Evolutionary conservation across 2,113 vertebrate species (phyloP).

Genomic region (Chinchilla lanigera): DNA sequence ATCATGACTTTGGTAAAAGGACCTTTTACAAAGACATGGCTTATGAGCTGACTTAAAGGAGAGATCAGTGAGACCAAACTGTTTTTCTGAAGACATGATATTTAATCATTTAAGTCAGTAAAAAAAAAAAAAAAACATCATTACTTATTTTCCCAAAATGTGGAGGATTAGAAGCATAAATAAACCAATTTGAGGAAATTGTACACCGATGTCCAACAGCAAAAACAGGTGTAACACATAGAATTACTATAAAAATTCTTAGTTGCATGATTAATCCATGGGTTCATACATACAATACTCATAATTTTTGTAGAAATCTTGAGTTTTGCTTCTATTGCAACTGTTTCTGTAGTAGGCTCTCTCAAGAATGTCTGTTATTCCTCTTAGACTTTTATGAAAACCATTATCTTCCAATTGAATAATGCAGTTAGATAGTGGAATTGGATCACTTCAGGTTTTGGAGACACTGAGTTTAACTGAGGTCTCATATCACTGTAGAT

Average conservation of each 20-base stretch:
- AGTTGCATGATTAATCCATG: not conserved
- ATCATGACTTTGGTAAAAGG: not conserved
- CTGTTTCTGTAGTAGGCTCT: not conserved
- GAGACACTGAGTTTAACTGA: not conserved
- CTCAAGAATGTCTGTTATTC: not conserved
- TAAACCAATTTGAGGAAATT: not conserved
- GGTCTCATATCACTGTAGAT: not conserved
- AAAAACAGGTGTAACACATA: not conserved
- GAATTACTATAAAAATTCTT: not conserved
- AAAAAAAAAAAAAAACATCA: not conserved
- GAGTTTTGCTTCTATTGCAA: not conserved
- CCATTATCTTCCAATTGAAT: not conserved
- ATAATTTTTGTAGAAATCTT: not conserved
- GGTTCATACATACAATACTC: not conserved
- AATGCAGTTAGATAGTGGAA: not conserved
- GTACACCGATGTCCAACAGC: not conserved
- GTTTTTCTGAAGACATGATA: not conserved
- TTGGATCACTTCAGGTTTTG: not conserved
- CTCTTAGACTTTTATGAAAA: not conserved
- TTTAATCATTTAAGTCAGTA: not conserved
- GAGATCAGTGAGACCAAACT: not conserved
- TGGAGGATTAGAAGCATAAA: not conserved
- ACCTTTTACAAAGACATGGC: not conserved
- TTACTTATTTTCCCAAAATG: not conserved
- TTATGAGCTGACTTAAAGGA: not conserved